Evolutionary conservation across 2,113 vertebrate species (phyloP).

Genomic region (Protobothrops mucrosquamatus): DNA sequence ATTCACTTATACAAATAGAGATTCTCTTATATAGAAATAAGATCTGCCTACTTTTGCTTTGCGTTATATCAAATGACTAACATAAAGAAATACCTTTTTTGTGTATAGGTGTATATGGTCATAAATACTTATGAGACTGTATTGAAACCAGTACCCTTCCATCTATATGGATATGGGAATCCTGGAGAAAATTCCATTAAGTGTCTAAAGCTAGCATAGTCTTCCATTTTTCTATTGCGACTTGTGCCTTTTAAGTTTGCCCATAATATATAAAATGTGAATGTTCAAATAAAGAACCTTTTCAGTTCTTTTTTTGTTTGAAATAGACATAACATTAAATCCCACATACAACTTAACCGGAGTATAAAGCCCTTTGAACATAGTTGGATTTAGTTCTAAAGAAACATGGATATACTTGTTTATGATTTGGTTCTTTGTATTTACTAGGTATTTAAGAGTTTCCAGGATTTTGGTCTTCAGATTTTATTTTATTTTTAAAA

Average conservation of each 20-base stretch:
- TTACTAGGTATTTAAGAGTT: background rate
- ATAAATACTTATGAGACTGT: background rate
- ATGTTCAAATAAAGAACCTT: background rate
- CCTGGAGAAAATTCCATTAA: background rate
- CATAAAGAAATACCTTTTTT: background rate
- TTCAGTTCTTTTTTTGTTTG: background rate
- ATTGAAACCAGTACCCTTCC: background rate
- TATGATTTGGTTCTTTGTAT: background rate
- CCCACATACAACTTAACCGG: background rate
- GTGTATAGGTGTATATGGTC: background rate
- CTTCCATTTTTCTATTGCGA: background rate
- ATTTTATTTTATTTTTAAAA: background rate
- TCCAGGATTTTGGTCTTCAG: background rate
- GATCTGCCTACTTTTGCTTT: background rate
- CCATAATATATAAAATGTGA: background rate
- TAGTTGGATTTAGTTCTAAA: background rate
- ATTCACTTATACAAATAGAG: conserved; percentile 10
- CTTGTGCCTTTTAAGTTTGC: background rate
- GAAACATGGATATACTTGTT: background rate
- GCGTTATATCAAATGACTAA: background rate
- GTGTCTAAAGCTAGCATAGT: background rate
- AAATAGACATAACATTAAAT: background rate
- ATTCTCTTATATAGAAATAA: conserved; percentile 11
- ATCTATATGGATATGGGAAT: background rate
- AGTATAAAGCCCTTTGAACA: background rate